phyloP scores from a whole-genome alignment of 1,140 invertebrate genomes.

The Adelges cooleyi region DNA sequence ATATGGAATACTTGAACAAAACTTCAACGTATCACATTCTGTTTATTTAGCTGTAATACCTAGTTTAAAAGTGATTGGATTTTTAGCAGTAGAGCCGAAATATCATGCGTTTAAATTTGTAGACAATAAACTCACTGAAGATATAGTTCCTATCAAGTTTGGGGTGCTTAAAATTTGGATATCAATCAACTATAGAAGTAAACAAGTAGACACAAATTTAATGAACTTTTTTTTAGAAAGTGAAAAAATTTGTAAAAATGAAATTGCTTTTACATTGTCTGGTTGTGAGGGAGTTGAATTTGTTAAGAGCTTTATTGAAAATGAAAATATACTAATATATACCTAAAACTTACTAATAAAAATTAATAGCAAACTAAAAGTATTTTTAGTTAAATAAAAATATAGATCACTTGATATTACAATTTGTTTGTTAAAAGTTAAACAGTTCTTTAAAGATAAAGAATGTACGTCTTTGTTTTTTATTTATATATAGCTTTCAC shows the following conservation, averaged over 20 bases:
- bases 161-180: background rate
- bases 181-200: slow-evolving; percentile 1
- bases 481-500: too few species aligned
- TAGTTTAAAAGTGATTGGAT: slow-evolving; percentile 3
- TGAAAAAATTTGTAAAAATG: background rate
- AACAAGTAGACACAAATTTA: background rate
- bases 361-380: too few species aligned
- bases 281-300: background rate
- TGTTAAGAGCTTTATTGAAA: background rate
- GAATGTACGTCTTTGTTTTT: too few species aligned
- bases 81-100: slow-evolving; percentile 1
- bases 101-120: background rate
- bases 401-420: too few species aligned
- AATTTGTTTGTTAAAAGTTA: too few species aligned
- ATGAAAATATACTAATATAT: slow-evolving; percentile 7
- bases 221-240: background rate
- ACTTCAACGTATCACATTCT: too few species aligned
- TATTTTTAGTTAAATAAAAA: too few species aligned
- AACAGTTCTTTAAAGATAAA: too few species aligned
- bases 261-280: background rate
- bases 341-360: too few species aligned
- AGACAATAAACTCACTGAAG: background rate
- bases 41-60: slow-evolving; percentile 9
- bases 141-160: background rate
- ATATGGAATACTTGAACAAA: slow-evolving; percentile 9